These are phyloP conservation scores for Gonocerus acuteangulatus DNA, from an alignment of 2,888 invertebrate species.

Conservation along the genomic window DNA sequence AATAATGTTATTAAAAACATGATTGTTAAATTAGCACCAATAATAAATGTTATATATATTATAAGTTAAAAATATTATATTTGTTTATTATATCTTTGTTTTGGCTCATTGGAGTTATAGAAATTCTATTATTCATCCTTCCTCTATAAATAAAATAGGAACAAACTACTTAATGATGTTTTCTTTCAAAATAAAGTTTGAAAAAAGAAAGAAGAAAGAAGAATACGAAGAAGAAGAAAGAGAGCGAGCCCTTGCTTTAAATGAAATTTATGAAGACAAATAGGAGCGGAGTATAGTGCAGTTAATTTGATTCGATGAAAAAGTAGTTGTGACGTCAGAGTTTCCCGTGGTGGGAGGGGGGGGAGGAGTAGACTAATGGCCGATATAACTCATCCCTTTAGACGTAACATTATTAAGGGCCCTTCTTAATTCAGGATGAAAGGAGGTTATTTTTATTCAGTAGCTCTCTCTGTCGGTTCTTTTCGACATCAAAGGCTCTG, in stretches of 20 bases:
- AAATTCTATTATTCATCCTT: too few relatives aligned
- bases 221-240: not conserved
- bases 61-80: too few relatives aligned
- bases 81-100: too few relatives aligned
- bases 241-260: conserved; percentile 12
- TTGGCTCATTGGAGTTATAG: too few relatives aligned
- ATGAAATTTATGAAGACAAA: conserved; percentile 25
- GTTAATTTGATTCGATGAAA: conserved; percentile 26
- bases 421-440: conserved; percentile 25
- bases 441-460: conserved; percentile 26
- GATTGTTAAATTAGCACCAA: too few relatives aligned
- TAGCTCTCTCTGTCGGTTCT: not conserved
- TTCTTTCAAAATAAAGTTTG: not conserved
- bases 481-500: conserved; percentile 3
- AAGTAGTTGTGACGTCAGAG: conserved; percentile 25
- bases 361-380: conserved; percentile 12
- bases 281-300: conserved; percentile 20
- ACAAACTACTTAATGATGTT: conserved; percentile 1
- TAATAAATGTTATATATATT: too few relatives aligned
- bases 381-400: conserved; percentile 12
- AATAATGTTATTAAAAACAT: too few relatives aligned
- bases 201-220: not conserved
- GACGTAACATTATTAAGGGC: conserved; percentile 25
- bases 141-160: not conserved
- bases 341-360: not conserved